These are phyloP conservation scores for Scaeva pyrastri DNA, from an alignment of 2,888 invertebrate species.

Conservation along the genomic window DNA sequence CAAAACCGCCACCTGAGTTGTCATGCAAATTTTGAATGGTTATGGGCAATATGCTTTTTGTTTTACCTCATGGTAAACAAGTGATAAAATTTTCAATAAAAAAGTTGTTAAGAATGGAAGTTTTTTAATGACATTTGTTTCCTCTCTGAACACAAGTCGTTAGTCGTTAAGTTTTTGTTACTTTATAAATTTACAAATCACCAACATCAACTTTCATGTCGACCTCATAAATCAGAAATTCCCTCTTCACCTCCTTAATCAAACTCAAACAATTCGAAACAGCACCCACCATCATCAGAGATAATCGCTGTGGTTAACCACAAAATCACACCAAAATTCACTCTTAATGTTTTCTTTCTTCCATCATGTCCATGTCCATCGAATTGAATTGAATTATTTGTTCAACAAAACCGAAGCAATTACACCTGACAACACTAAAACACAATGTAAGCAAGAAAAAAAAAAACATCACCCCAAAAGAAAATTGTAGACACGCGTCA, in stretches of 20 bases:
- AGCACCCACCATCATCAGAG: conserved; percentile 52
- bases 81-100: neutral
- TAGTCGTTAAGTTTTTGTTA: no score
- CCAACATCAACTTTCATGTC: neutral
- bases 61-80: neutral
- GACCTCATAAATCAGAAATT: conserved; percentile 46
- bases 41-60: neutral
- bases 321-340: conserved; percentile 60
- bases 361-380: no score
- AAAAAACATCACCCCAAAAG: conserved; percentile 57
- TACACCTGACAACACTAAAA: conserved; percentile 29
- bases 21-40: conserved; percentile 26
- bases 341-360: neutral
- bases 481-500: conserved; percentile 72
- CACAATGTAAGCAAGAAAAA: conserved; percentile 28
- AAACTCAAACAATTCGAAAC: conserved; percentile 12
- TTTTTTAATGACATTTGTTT: neutral
- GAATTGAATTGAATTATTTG: conserved; percentile 45
- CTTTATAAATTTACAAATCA: neutral
- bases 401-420: conserved; percentile 65
- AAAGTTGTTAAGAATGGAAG: neutral
- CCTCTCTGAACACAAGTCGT: no score
- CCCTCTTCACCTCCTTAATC: neutral
- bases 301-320: conserved; percentile 64
- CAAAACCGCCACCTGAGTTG: conserved; percentile 13